Evolutionary conservation across 2,797 vertebrate species (phyloP).

Genomic region (Gymnothorax javanicus): DNA sequence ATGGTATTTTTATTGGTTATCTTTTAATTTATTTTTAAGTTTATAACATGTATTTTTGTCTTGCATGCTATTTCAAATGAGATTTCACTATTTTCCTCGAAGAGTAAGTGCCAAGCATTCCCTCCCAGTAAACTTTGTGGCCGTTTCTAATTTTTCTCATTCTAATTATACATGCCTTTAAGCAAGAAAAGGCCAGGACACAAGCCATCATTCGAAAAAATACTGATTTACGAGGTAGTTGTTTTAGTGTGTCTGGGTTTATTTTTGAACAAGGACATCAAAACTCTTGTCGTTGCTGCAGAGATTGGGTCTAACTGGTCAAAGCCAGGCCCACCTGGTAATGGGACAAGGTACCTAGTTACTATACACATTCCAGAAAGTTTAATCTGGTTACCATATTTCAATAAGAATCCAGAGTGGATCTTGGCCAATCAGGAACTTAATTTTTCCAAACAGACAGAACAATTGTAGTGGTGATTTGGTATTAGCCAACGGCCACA

Average conservation of each 20-base stretch:
- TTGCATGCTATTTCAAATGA: background rate
- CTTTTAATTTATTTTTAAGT: background rate
- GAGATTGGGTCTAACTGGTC: background rate
- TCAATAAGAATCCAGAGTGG: background rate
- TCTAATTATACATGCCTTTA: background rate
- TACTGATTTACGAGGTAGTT: background rate
- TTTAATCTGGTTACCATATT: background rate
- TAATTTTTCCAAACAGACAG: background rate
- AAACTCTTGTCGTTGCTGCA: background rate
- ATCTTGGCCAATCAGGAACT: background rate
- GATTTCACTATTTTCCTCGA: background rate
- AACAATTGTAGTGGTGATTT: background rate
- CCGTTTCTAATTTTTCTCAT: conserved; percentile 6
- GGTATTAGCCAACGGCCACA: background rate
- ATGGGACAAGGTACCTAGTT: background rate
- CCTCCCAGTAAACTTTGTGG: background rate
- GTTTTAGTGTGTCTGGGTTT: background rate
- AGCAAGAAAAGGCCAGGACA: background rate
- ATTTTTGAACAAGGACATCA: background rate
- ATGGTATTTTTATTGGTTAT: background rate
- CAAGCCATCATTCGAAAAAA: background rate
- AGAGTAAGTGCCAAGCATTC: background rate
- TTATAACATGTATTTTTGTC: conserved; percentile 22
- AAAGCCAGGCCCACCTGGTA: background rate
- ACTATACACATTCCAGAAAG: background rate